Evolutionary conservation across 2,113 vertebrate genomes (phyloP).

Genomic region (Suricata suricatta): DNA sequence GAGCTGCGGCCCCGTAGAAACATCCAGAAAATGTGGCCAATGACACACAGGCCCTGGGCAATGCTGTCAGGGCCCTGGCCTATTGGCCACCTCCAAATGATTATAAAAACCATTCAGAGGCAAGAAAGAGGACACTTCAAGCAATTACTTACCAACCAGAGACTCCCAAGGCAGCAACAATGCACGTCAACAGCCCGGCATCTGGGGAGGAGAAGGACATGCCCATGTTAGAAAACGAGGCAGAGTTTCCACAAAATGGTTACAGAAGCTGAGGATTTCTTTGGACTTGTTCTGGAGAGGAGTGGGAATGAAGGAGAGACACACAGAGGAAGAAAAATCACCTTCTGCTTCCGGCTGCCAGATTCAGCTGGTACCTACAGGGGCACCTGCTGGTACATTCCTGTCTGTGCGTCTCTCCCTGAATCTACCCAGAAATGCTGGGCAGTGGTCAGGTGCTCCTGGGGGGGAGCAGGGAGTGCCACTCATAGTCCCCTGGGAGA

Average conservation of each 20-base stretch:
- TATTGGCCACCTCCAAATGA: background rate
- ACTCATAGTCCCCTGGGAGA: background rate
- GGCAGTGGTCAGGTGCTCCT: accelerated
- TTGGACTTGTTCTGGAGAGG: background rate
- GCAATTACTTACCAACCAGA: background rate
- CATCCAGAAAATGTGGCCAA: background rate
- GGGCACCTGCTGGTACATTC: background rate
- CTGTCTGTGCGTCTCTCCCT: background rate
- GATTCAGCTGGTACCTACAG: accelerated
- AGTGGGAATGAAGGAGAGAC: background rate
- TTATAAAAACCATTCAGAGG: background rate
- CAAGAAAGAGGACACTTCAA: background rate
- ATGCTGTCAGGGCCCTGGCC: background rate
- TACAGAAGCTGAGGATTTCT: background rate
- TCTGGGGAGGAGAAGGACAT: background rate
- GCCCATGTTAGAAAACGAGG: background rate
- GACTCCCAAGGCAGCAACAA: background rate
- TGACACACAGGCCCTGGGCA: background rate
- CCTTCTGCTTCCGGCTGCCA: background rate
- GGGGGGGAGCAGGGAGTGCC: no score
- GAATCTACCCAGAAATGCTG: background rate
- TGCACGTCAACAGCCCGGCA: background rate
- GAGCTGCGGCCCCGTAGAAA: background rate
- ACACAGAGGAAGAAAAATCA: no score
- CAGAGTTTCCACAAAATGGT: background rate